Base-by-base conservation (phyloP, 2,113 vertebrate species). In the Agelaius phoeniceus region DNA sequence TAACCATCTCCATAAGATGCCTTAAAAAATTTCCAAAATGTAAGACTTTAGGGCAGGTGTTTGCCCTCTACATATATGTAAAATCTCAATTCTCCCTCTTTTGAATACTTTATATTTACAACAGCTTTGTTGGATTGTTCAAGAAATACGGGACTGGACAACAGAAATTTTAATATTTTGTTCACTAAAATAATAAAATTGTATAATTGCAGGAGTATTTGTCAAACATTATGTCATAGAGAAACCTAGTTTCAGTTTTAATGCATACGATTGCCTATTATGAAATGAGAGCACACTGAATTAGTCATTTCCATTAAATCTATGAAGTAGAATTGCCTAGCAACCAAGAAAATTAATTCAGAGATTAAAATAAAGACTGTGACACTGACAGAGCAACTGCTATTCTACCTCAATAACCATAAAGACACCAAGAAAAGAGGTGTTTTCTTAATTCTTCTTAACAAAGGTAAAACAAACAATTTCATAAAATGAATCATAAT, bases 291-390 rank as follows among this genome's bases (percentile, higher is more conserved):
- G 51, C 72, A 77, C 44, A 14, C 59, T 67, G 90, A 91, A 91
- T 91, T 90, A 96, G 93, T 96, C 78, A 94, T 94, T 96, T 93
- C 87, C 93, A 96, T 94, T 95, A 95, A 96, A 97, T 94, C 84
- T 91, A 79, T 91, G 95, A 93, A 94, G 75, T n/a, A 84, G 85
- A 80, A 96, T 93, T 95, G 95, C 96, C 90, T 96, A 97, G 96
- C 94, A 97, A 96, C 95, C 87, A 91, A 89, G 84, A 91, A 88
- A 96, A 96, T 96, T 88, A 95, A 93, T 95, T 96, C 96, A 92
- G 87, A 91, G 91, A 88, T 93, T 94, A 96, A 97, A 96, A 96
- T 93, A 96, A 96, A 92, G 82, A 83, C 71, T 51, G 68, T 90
- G 67, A 59, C 82, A 91, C 78, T 92, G 72, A 88, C 75, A 94